Evolutionary conservation across 2,113 vertebrate species (phyloP).

Genomic region (Phyllostomus discolor): DNA sequence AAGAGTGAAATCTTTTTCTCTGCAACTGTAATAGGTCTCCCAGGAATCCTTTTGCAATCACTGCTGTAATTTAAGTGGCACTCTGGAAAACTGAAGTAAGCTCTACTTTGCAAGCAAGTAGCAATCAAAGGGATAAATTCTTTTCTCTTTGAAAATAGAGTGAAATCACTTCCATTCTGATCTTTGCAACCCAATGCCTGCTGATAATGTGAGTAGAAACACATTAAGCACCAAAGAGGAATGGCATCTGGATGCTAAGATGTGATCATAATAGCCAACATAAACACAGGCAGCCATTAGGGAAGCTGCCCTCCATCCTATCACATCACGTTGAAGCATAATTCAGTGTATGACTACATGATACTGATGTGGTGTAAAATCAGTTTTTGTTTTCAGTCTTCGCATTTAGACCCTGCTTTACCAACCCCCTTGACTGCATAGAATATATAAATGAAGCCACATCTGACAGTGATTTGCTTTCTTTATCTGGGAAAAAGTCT

Average conservation of each 20-base stretch:
- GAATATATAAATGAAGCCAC: conserved; percentile 28
- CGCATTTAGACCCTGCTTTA: not conserved
- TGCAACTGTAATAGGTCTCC: not conserved
- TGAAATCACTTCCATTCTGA: conserved; percentile 34
- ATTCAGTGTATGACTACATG: not conserved
- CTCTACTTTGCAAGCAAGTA: not conserved
- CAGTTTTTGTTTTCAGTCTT: conserved; percentile 27
- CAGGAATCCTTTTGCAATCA: not conserved
- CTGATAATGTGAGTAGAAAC: conserved; percentile 34
- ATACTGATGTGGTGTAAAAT: not conserved
- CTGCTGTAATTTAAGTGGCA: conserved; percentile 22
- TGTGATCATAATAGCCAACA: not conserved
- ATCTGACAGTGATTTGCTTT: conserved; percentile 49
- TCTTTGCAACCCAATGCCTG: conserved; percentile 37
- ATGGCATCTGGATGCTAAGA: not conserved
- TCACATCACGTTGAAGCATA: not conserved
- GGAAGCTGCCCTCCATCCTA: not conserved
- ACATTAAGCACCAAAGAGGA: not conserved
- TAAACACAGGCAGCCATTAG: not conserved
- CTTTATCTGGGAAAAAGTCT: conserved; percentile 22
- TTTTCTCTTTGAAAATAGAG: conserved; percentile 43
- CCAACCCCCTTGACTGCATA: not conserved
- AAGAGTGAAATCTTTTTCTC: not conserved
- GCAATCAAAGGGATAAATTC: conserved; percentile 44
- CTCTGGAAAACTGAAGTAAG: conserved; percentile 19